A percentile compares a stretch with the other conserved stretches of the same genome.
Evolutionary conservation across 2,888 invertebrate genomes (phyloP).

Genomic region (Phyto melanocephala): DNA sequence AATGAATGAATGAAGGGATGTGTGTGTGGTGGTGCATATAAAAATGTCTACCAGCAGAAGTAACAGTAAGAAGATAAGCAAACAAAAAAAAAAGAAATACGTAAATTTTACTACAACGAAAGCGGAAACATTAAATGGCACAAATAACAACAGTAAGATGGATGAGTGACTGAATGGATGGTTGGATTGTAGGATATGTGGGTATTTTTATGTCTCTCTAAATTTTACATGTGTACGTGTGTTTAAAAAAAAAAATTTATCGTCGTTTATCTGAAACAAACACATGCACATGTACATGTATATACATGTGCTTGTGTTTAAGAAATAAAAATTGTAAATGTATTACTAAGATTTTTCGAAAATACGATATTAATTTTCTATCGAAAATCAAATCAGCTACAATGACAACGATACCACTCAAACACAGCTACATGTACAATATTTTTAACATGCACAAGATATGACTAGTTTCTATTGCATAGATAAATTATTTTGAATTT

Average conservation of each 20-base stretch:
- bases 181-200: neutral
- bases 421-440: neutral
- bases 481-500: slow-evolving; percentile 18
- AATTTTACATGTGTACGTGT: slow-evolving; percentile 6
- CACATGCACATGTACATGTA: neutral
- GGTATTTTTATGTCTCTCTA: slow-evolving; percentile 1
- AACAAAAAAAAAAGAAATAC: neutral
- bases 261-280: slow-evolving; percentile 4
- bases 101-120: slow-evolving; percentile 52
- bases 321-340: slow-evolving; percentile 17
- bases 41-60: slow-evolving; percentile 21
- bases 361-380: slow-evolving; percentile 68
- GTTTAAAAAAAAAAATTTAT: slow-evolving; percentile 11
- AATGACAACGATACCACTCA: slow-evolving; percentile 57
- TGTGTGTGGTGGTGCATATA: neutral
- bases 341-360: slow-evolving; percentile 63
- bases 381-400: slow-evolving; percentile 68
- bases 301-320: neutral
- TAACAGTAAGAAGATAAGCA: neutral
- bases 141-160: slow-evolving; percentile 53
- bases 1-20: too few species aligned
- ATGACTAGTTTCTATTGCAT: neutral
- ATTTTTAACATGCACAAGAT: neutral
- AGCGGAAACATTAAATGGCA: slow-evolving; percentile 67
- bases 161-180: slow-evolving; percentile 5